These are phyloP conservation scores for Diarsia rubi DNA, from an alignment of 2,888 invertebrate species.

Conservation along the genomic window DNA sequence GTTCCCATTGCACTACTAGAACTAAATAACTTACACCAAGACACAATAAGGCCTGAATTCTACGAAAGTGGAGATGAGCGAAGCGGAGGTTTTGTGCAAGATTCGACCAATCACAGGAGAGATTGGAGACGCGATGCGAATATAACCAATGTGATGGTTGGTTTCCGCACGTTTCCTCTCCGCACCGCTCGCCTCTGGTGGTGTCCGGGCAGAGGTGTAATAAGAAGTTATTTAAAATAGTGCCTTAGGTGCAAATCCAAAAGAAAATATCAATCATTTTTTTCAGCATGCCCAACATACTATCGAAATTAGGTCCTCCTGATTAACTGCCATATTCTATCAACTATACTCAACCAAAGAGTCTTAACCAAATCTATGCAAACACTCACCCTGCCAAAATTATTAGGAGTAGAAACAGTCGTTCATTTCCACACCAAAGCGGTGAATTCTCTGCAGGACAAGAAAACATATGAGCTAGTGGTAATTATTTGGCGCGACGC, in stretches of 20 bases:
- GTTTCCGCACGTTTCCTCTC: too few species aligned
- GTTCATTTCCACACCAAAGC: conserved; percentile 55
- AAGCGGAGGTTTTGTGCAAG: too few species aligned
- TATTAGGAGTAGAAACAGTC: conserved; percentile 13
- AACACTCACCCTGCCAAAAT: conserved; percentile 25
- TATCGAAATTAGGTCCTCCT: background rate
- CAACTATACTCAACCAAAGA: background rate
- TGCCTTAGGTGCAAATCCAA: too few species aligned
- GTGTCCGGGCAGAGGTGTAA: too few species aligned
- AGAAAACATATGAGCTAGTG: conserved; percentile 54
- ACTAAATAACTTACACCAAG: background rate
- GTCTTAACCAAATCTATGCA: background rate
- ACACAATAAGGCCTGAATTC: too few species aligned
- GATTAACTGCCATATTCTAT: background rate
- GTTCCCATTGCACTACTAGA: background rate
- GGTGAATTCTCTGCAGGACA: conserved; percentile 38
- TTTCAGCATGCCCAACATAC: too few species aligned
- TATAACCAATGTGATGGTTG: too few species aligned
- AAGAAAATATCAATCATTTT: background rate
- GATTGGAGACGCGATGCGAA: too few species aligned
- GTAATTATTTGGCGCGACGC: conserved; percentile 60
- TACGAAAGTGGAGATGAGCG: too few species aligned
- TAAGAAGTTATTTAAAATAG: background rate
- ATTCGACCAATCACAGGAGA: too few species aligned
- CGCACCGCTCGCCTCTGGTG: too few species aligned